Evolutionary conservation across 1,140 invertebrate genomes (phyloP).

Genomic region (Listronotus oregonensis): DNA sequence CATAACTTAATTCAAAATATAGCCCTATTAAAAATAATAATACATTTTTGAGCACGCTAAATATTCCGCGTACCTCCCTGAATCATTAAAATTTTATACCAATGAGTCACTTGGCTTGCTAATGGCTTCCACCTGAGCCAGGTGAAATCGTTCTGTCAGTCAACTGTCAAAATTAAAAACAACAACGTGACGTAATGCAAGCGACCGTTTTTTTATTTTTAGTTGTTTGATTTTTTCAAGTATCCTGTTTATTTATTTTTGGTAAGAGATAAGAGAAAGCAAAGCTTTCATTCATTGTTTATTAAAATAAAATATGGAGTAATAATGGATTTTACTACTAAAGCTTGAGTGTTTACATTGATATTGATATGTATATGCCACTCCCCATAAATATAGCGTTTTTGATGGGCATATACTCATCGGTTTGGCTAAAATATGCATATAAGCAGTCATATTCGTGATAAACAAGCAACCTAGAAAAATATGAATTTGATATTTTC

Average conservation of each 20-base stretch:
- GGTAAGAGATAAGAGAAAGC: not conserved
- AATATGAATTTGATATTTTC: too few relatives aligned
- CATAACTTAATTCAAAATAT: too few relatives aligned
- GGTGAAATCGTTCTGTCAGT: not conserved
- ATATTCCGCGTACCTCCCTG: too few relatives aligned
- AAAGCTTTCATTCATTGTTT: not conserved
- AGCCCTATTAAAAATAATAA: too few relatives aligned
- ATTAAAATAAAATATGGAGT: not conserved
- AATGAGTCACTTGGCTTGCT: too few relatives aligned
- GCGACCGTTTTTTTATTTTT: not conserved
- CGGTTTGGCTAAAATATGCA: too few relatives aligned
- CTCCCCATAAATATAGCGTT: not conserved
- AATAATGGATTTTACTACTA: not conserved
- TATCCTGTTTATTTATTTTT: not conserved
- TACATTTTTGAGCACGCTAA: too few relatives aligned
- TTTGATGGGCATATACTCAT: too few relatives aligned
- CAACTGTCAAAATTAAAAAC: conserved; percentile 3
- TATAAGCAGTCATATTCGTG: too few relatives aligned
- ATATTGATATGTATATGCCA: not conserved
- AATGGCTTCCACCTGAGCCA: not conserved
- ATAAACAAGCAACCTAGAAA: too few relatives aligned
- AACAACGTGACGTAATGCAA: not conserved
- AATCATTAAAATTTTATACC: too few relatives aligned
- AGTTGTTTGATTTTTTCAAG: conserved; percentile 2
- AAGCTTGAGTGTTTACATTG: not conserved